Evolutionary conservation across 2,113 vertebrate genomes (phyloP), one percentile per base, ranked within the genome.

Genomic region (Nesoenas mayeri): DNA sequence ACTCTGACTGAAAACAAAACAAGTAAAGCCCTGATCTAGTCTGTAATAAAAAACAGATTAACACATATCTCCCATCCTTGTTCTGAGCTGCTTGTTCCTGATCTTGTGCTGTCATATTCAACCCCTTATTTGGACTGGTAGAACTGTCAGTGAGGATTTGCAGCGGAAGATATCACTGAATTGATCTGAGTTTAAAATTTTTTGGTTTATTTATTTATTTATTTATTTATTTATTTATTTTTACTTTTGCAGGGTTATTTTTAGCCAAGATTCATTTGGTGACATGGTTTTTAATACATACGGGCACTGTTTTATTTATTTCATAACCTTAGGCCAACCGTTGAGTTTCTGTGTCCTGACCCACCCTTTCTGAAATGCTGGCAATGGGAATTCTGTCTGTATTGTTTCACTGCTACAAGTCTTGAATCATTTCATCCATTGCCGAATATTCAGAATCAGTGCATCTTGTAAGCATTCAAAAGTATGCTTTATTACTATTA

Each of bases 391-490:
- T 72, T 74, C 48, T 88, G 54, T 22, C 11, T 1, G 1, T 36
- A 38, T 18, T 24, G 18, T 42, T 79, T 75, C 64, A 84, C 54
- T 69, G 40, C 31, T 85, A 53, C 21, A 54, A 77, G 73, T 69
- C n/a, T 17, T 61, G 50, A 89, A 50, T 56, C 0, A 44, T 77
- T 90, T 79, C 15, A 77, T 65, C 65, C 14, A 50, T 50, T 0
- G 2, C 24, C 85, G 66, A 93, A 82, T n/a, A 77, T 60, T 40
- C 79, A 83, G 82, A 89, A 93, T 88, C 51, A 80, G 72, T 66
- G 50, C 16, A 32, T 65, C 81, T 75, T 78, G 72, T 85, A 96
- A 88, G 60, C 64, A 94, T 69, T 87, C 32, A 89, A 96, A 93
- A 87, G 18, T 16, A 40, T 60, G 32, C 57, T 91, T 91, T 93